Evolutionary conservation across 2,888 invertebrate species (phyloP).

Genomic region (Pristionchus mayeri): DNA sequence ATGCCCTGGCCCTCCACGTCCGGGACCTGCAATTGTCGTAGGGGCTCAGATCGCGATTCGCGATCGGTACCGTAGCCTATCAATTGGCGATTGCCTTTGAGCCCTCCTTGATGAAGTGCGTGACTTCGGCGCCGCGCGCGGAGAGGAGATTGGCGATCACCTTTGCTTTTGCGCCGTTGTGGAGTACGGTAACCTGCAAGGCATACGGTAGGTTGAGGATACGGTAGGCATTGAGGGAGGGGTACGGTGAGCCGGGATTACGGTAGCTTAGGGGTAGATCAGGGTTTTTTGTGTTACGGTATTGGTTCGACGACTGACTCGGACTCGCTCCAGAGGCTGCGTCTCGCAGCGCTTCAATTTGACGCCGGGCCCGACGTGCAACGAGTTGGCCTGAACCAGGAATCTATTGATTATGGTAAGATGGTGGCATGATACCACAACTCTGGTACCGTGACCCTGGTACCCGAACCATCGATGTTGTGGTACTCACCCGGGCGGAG

Average conservation of each 20-base stretch:
- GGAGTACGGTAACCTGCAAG: conserved; percentile 39
- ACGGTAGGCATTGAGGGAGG: too few species aligned
- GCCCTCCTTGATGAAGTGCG: conserved; percentile 42
- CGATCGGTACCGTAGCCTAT: too few species aligned
- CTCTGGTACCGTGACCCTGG: neutral
- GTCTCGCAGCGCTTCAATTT: conserved; percentile 29
- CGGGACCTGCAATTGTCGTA: neutral
- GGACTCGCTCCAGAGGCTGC: conserved; percentile 20
- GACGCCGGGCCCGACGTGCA: conserved; percentile 35
- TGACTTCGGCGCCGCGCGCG: conserved; percentile 20
- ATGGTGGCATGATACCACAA: neutral
- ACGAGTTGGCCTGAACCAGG: neutral
- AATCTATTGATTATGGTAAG: neutral
- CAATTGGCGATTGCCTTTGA: neutral
- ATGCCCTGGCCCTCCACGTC: conserved; percentile 34
- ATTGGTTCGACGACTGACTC: neutral
- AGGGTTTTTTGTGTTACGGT: neutral
- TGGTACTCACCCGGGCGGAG: neutral
- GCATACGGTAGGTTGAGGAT: neutral
- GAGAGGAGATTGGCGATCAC: neutral
- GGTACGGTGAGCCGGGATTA: too few species aligned
- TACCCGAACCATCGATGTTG: neutral
- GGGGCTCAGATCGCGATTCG: neutral
- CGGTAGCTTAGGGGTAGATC: too few species aligned
- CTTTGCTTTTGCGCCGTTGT: neutral